phyloP scores from a whole-genome alignment of 2,113 vertebrate genomes.

The Mola mola region DNA sequence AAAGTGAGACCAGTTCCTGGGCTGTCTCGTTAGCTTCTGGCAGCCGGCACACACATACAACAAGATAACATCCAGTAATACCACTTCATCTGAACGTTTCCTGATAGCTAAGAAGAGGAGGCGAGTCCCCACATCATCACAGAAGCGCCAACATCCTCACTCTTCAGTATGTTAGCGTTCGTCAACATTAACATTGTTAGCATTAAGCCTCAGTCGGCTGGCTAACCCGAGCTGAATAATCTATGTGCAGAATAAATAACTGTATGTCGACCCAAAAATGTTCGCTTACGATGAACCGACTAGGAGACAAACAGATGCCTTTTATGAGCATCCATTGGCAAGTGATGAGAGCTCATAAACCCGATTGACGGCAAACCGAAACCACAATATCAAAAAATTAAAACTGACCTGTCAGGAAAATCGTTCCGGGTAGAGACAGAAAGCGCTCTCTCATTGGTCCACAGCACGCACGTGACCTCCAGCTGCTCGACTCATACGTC shows the following conservation, averaged over 20 bases:
- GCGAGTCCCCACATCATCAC: background rate
- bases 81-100: background rate
- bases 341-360: background rate
- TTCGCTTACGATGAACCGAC: background rate
- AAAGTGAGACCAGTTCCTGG: background rate
- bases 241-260: constrained; percentile 1
- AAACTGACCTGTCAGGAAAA: constrained; percentile 60
- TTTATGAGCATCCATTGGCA: background rate
- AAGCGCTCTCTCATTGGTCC: constrained; percentile 65
- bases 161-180: background rate
- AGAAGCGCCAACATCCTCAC: too few relatives aligned
- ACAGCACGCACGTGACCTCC: constrained; percentile 36
- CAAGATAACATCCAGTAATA: background rate
- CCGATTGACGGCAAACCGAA: background rate
- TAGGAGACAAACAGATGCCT: background rate
- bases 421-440: constrained; percentile 71
- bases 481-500: background rate
- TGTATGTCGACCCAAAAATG: constrained; percentile 10
- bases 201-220: constrained; percentile 10
- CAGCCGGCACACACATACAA: background rate
- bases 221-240: constrained; percentile 21
- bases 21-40: background rate
- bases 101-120: background rate
- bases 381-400: constrained; percentile 18
- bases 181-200: too few relatives aligned